Evolutionary conservation across 2,113 vertebrate genomes (phyloP).

Genomic region (Gymnarchus niloticus): DNA sequence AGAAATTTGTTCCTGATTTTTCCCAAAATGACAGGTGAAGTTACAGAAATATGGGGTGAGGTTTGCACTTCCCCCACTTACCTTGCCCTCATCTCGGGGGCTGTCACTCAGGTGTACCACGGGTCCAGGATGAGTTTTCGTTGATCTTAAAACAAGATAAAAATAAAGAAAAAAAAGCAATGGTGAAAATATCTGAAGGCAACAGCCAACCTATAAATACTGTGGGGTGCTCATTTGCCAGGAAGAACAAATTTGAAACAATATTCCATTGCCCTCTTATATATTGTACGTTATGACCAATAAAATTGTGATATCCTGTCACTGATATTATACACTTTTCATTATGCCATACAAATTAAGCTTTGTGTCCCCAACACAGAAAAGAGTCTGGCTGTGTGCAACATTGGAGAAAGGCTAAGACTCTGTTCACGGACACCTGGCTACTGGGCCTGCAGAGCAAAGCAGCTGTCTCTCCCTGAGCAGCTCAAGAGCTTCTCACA

Average conservation of each 20-base stretch:
- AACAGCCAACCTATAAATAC: neutral
- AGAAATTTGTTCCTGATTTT: neutral
- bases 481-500: neutral
- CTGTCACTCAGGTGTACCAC: conserved; percentile 97
- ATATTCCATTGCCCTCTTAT: neutral
- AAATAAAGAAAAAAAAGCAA: neutral
- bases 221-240: neutral
- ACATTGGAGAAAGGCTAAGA: neutral
- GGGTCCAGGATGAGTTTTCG: conserved; percentile 94
- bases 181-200: neutral
- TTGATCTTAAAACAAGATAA: conserved; percentile 72
- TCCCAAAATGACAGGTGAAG: neutral
- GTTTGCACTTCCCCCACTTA: conserved; percentile 54
- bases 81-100: conserved; percentile 96
- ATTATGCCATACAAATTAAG: too few species aligned
- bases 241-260: neutral
- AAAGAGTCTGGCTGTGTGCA: neutral
- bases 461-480: neutral
- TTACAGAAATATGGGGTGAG: neutral
- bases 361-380: neutral
- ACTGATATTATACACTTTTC: too few species aligned
- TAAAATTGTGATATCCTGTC: too few species aligned
- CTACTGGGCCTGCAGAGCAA: neutral
- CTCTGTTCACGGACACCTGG: neutral
- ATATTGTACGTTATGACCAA: neutral